Percentiles rank a stretch among this genome's conserved stretches.
Evolutionary conservation across 2,797 vertebrate genomes (phyloP).

Genomic region (Danionella dracula): DNA sequence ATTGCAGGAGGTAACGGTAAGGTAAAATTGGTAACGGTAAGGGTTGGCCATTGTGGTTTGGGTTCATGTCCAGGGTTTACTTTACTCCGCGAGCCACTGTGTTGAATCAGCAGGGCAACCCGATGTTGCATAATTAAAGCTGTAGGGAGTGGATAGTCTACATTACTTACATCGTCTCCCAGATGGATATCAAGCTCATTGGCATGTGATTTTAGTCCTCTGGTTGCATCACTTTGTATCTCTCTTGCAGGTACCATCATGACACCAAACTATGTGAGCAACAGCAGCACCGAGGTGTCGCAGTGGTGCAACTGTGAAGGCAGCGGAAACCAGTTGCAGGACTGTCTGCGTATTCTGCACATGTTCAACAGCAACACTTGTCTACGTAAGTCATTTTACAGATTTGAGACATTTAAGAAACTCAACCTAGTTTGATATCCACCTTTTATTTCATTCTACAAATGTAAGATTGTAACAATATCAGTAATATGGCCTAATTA

Average conservation of each 20-base stretch:
- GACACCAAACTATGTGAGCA: slow-evolving; percentile 93
- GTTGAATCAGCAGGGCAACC: slow-evolving; percentile 34
- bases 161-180: slow-evolving; percentile 23
- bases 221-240: not conserved
- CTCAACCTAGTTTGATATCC: no score
- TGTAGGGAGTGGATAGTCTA: slow-evolving; percentile 16
- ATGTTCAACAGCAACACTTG: slow-evolving; percentile 87
- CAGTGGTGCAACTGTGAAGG: slow-evolving; percentile 90
- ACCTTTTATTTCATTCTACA: no score
- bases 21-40: not conserved
- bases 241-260: slow-evolving; percentile 80
- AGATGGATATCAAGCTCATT: slow-evolving; percentile 34
- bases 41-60: not conserved
- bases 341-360: slow-evolving; percentile 78
- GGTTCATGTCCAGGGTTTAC: not conserved
- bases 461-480: no score
- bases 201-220: slow-evolving; percentile 11
- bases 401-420: not conserved
- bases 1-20: not conserved
- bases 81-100: slow-evolving; percentile 14
- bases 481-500: no score
- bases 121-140: slow-evolving; percentile 34
- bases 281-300: slow-evolving; percentile 78
- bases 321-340: slow-evolving; percentile 88
- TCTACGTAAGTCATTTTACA: slow-evolving; percentile 76